Percentiles rank a stretch among this genome's conserved stretches.
phyloP scores from a whole-genome alignment of 2,888 invertebrate species.

The Meloe dianella region DNA sequence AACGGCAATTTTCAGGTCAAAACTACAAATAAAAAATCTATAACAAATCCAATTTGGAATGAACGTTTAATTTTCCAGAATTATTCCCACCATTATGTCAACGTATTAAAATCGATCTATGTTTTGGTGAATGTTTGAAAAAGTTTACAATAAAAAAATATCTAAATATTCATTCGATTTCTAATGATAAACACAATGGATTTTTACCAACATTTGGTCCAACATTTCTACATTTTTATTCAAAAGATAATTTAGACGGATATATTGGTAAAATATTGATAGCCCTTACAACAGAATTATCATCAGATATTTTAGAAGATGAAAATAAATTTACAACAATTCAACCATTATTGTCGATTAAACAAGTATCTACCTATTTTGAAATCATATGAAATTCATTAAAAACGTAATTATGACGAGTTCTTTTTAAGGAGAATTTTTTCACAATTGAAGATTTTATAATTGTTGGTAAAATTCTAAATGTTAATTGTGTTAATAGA shows the following conservation, averaged over 20 bases:
- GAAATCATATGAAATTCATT: neutral
- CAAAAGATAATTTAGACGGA: slow-evolving; percentile 65
- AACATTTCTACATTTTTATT: slow-evolving; percentile 78
- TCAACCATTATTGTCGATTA: slow-evolving; percentile 50
- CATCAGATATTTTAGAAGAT: slow-evolving; percentile 57
- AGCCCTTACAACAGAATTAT: slow-evolving; percentile 72
- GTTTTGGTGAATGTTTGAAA: slow-evolving; percentile 51
- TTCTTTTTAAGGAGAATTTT: slow-evolving; percentile 64
- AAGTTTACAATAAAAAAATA: slow-evolving; percentile 63
- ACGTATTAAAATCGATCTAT: slow-evolving; percentile 71
- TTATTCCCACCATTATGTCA: slow-evolving; percentile 83
- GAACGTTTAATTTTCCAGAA: slow-evolving; percentile 80
- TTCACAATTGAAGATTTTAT: slow-evolving; percentile 70
- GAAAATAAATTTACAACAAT: neutral
- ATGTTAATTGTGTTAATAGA: slow-evolving; percentile 72
- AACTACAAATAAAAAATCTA: slow-evolving; percentile 69
- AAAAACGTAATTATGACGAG: slow-evolving; percentile 6
- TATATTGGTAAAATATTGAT: slow-evolving; percentile 77
- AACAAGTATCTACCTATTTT: slow-evolving; percentile 42
- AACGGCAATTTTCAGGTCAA: slow-evolving; percentile 53
- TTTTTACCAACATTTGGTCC: slow-evolving; percentile 85
- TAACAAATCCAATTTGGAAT: slow-evolving; percentile 73
- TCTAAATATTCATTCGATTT: slow-evolving; percentile 65
- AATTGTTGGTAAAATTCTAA: slow-evolving; percentile 69
- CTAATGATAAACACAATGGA: slow-evolving; percentile 68